phyloP scores from a whole-genome alignment of 2,888 invertebrate genomes.

The Eupithecia vulgata region DNA sequence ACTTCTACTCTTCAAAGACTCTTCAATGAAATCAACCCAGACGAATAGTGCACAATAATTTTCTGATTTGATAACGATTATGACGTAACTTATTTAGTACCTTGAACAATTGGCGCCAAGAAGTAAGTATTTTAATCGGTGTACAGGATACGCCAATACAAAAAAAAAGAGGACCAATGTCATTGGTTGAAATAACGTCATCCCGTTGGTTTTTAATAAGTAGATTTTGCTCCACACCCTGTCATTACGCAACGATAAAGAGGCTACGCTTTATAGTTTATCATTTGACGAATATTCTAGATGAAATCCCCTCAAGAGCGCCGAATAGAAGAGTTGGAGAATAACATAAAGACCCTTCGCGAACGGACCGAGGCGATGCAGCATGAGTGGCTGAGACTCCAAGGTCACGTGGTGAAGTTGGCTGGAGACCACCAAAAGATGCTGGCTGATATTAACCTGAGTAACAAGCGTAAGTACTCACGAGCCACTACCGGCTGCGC shows the following conservation, averaged over 20 bases:
- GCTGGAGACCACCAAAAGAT: constrained; percentile 88
- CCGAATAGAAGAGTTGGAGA: constrained; percentile 87
- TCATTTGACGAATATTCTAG: constrained; percentile 47
- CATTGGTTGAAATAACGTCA: no score
- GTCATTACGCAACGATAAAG: background rate
- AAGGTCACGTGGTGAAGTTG: constrained; percentile 88
- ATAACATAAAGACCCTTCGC: constrained; percentile 85
- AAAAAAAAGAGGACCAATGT: no score
- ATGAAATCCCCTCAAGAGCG: constrained; percentile 83
- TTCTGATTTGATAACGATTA: no score
- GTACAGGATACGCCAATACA: no score
- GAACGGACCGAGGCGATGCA: constrained; percentile 86
- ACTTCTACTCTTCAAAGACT: no score
- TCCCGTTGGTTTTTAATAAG: background rate
- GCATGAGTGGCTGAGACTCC: constrained; percentile 90
- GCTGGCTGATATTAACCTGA: constrained; percentile 85
- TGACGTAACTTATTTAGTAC: no score
- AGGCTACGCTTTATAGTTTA: background rate
- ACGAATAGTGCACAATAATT: no score
- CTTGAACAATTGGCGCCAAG: no score
- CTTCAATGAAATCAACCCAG: no score
- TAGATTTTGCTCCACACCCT: background rate
- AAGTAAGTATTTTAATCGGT: no score
- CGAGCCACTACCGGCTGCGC: background rate
- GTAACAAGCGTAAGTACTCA: background rate